Evolutionary conservation across 2,888 invertebrate genomes (phyloP), one percentile per base, ranked within the genome.

Genomic region (Marronus borbonicus): DNA sequence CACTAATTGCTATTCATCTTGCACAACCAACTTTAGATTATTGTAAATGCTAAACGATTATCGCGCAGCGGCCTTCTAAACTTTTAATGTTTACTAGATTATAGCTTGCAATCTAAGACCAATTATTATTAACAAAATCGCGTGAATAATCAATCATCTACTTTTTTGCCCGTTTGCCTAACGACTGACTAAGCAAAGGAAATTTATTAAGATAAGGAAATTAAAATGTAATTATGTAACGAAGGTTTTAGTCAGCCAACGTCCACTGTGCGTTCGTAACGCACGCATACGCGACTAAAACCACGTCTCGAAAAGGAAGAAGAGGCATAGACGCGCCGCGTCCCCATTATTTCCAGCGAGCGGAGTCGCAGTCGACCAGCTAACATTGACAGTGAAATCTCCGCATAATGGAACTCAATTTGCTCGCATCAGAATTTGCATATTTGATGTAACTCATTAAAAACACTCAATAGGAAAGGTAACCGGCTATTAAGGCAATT

Each of bases 401-500:
- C 17, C n/a, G 55, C n/a, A 55, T 55, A 55, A 55, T 55, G 55
- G n/a, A 55, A 55, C 12, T 17, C 62, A 62, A 62, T 62, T 28
- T 62, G 28, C 28, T 62, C 28, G 31, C 62, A 17, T 28, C 28
- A 28, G 14, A 28, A 14, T 62, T 62, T 28, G 28, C 14, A 62
- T 62, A 62, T 28, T 62, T 62, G 31, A 44, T 44, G 44, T 39
- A 50, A 52, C 69, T 69, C 69, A 70, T 70, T 70, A 55, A 55
- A 70, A 70, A 28, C 31, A 36, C n/a, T 55, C 70, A 70, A 36
- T 70, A 52, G 70, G 20, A 69, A 50, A 70, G 24, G n/a, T 55
- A 50, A 69, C 70, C 58, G 70, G n/a, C 55, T 28, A 52, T 70
- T 70, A 70, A n/a, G 17, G 70, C 55, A 55, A 70, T 69, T 69